A percentile compares a stretch with the other conserved stretches of the same genome.
These are phyloP conservation scores for Polydrusus tereticollis DNA, from an alignment of 2,888 invertebrate genomes.

Conservation along the genomic window DNA sequence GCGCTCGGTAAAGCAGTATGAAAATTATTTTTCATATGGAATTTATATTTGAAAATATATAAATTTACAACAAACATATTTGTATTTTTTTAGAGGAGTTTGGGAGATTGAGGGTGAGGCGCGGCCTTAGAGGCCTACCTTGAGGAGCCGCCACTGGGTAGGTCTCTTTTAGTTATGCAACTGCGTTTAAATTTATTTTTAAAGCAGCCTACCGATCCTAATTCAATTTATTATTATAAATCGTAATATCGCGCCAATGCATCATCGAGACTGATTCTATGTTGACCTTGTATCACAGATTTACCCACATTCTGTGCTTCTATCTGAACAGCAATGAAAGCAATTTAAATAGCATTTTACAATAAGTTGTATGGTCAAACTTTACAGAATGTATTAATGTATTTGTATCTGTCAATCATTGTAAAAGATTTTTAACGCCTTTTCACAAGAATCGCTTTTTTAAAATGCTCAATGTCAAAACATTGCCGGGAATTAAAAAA, in stretches of 20 bases:
- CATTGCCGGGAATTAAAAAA: not conserved
- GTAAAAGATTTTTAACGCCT: slow-evolving; percentile 9
- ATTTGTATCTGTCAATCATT: not conserved
- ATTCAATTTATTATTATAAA: not conserved
- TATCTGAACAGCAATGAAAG: slow-evolving; percentile 16
- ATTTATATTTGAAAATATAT: too few species aligned
- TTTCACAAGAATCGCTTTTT: not conserved
- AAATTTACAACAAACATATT: too few species aligned
- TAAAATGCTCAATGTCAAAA: not conserved
- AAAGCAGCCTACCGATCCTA: not conserved
- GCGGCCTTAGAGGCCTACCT: too few species aligned
- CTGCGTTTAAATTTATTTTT: too few species aligned
- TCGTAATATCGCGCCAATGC: not conserved
- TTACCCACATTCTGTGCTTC: too few species aligned
- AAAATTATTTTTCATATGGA: too few species aligned
- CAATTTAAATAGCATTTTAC: slow-evolving; percentile 8
- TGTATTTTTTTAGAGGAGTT: too few species aligned
- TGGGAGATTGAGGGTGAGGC: too few species aligned
- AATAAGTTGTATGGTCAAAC: not conserved
- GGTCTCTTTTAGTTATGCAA: too few species aligned
- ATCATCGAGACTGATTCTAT: slow-evolving; percentile 1
- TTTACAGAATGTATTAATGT: not conserved
- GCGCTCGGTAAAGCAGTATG: too few species aligned
- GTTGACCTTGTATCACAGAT: slow-evolving; percentile 9
- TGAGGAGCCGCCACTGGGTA: too few species aligned